These are phyloP conservation scores for Arremon brunneinucha DNA, from an alignment of 2,797 vertebrate genomes.

Conservation along the genomic window DNA sequence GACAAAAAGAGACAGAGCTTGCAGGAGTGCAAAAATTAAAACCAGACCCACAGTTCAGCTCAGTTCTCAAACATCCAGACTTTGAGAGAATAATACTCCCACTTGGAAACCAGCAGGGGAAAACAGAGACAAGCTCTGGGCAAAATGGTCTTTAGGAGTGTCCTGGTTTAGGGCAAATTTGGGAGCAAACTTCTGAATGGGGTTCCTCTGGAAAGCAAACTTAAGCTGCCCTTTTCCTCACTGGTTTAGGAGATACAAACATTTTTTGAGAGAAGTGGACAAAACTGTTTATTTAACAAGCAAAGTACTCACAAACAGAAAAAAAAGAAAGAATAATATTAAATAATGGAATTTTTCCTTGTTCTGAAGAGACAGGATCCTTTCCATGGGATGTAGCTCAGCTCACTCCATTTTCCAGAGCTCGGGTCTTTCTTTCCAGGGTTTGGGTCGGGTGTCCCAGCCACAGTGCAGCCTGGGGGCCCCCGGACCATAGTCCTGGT, in stretches of 20 bases:
- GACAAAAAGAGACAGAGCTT: not conserved
- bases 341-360: not conserved
- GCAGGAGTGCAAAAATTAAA: not conserved
- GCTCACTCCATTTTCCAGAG: rapidly evolving
- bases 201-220: not conserved
- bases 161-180: not conserved
- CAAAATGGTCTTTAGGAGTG: not conserved
- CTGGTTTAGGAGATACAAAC: not conserved
- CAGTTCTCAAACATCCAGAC: not conserved
- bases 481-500: rapidly evolving
- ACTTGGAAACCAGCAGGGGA: not conserved
- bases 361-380: not conserved
- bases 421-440: rapidly evolving
- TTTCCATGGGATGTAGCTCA: rapidly evolving
- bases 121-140: not conserved
- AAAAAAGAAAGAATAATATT: not conserved
- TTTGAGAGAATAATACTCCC: not conserved
- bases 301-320: not conserved
- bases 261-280: not conserved
- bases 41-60: not conserved
- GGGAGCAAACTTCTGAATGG: not conserved
- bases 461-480: rapidly evolving
- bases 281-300: not conserved
- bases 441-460: rapidly evolving
- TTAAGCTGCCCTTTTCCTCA: not conserved